Conservation (phyloP, 1,140 invertebrate genomes). For the Nasonia longicornis region DNA sequence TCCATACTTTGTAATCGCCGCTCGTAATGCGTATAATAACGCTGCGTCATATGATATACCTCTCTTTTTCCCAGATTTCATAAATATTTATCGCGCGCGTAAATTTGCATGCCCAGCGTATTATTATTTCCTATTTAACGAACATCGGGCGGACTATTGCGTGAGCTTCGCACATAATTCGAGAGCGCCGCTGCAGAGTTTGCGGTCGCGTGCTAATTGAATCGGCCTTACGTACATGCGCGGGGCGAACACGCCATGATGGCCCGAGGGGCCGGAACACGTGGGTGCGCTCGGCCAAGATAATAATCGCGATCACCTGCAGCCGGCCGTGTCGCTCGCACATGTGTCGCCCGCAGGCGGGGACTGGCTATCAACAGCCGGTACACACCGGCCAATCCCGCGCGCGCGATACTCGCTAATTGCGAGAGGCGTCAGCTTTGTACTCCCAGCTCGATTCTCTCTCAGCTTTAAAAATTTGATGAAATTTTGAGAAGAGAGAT, state of each 20-base stretch:
- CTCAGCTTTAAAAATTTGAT: neutral
- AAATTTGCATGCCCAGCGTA: neutral
- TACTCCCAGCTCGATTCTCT: neutral
- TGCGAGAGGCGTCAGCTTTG: neutral
- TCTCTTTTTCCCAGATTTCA: neutral
- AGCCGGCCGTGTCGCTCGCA: constrained; percentile 39
- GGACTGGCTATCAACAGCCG: constrained; percentile 42
- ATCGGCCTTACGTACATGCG: constrained; percentile 37
- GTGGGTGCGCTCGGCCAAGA: constrained; percentile 55
- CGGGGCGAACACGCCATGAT: constrained; percentile 10
- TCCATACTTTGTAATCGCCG: neutral
- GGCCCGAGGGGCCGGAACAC: constrained; percentile 50
- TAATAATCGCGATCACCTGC: constrained; percentile 58
- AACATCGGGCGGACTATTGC: no score
- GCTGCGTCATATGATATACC: neutral
- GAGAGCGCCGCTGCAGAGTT: constrained; percentile 9
- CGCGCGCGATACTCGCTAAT: neutral
- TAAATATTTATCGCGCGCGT: neutral
- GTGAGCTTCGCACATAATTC: no score
- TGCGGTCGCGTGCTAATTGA: constrained; percentile 34
- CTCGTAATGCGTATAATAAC: neutral
- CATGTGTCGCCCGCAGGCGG: constrained; percentile 58
- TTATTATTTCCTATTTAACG: neutral
- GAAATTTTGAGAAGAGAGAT: neutral
- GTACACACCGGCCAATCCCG: constrained; percentile 7